These are phyloP conservation scores for Vanessa tameamea DNA, from an alignment of 1,140 invertebrate species.

Conservation along the genomic window DNA sequence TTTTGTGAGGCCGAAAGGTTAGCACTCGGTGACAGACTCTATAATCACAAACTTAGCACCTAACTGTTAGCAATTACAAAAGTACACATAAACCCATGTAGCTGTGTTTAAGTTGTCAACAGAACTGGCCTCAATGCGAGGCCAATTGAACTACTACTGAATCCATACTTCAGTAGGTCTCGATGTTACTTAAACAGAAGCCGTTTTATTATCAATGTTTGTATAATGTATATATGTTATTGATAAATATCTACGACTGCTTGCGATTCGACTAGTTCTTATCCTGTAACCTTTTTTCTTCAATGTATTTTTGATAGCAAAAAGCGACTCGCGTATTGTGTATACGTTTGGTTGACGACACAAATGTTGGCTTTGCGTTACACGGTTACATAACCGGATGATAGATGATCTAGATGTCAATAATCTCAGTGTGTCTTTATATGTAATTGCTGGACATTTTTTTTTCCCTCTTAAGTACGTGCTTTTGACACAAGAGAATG, in stretches of 20 bases:
- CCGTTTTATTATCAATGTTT: not conserved
- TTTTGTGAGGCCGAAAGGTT: conserved; percentile 41
- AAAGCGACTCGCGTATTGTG: conserved; percentile 34
- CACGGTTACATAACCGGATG: conserved; percentile 57
- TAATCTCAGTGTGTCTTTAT: conserved; percentile 55
- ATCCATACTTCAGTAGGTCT: conserved; percentile 22
- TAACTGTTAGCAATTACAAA: conserved; percentile 55
- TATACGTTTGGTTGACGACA: conserved; percentile 47
- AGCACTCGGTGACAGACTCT: conserved; percentile 40
- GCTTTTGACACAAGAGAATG: conserved; percentile 69
- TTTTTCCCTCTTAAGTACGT: conserved; percentile 32
- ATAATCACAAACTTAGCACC: conserved; percentile 52
- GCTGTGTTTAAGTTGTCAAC: conserved; percentile 58
- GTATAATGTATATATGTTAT: conserved; percentile 6
- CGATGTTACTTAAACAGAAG: conserved; percentile 14
- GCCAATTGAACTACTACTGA: conserved; percentile 40
- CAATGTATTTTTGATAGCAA: conserved; percentile 20
- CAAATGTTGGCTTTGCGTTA: conserved; percentile 49
- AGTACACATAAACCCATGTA: conserved; percentile 51
- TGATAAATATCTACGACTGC: conserved; percentile 27
- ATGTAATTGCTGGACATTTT: conserved; percentile 61
- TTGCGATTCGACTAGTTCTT: conserved; percentile 18
- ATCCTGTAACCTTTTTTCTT: conserved; percentile 15
- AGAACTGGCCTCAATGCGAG: conserved; percentile 55
- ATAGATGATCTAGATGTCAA: conserved; percentile 61